These are phyloP conservation scores for Diachasmimorpha longicaudata DNA, from an alignment of 1,140 invertebrate species.

Conservation along the genomic window DNA sequence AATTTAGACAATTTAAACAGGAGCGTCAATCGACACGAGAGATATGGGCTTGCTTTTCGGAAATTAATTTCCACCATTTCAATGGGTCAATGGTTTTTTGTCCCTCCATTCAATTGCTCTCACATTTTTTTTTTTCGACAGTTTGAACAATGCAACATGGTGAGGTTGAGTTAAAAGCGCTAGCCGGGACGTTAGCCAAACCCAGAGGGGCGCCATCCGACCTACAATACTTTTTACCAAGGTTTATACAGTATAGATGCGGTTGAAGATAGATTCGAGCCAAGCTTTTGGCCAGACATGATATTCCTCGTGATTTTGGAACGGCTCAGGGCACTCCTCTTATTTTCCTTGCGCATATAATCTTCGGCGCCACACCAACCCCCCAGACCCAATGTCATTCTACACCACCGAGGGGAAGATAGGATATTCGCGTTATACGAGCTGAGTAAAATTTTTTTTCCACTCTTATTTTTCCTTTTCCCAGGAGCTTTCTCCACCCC, in stretches of 20 bases:
- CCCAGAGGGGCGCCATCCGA: background rate
- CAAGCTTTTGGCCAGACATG: background rate
- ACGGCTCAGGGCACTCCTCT: background rate
- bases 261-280: constrained; percentile 6
- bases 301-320: background rate
- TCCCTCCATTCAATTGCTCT: background rate
- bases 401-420: background rate
- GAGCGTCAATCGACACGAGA: background rate
- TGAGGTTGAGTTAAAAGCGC: background rate
- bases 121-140: background rate
- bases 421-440: background rate
- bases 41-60: background rate
- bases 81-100: background rate
- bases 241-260: background rate
- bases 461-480: background rate
- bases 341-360: constrained; percentile 7
- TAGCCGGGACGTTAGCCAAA: background rate
- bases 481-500: background rate
- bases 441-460: background rate
- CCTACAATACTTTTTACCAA: background rate
- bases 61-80: background rate
- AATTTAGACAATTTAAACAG: background rate
- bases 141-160: background rate
- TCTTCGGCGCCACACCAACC: background rate
- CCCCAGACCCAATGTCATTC: background rate